phyloP scores from a whole-genome alignment of 2,888 invertebrate genomes.

The Scelioninae gen. 1 region DNA sequence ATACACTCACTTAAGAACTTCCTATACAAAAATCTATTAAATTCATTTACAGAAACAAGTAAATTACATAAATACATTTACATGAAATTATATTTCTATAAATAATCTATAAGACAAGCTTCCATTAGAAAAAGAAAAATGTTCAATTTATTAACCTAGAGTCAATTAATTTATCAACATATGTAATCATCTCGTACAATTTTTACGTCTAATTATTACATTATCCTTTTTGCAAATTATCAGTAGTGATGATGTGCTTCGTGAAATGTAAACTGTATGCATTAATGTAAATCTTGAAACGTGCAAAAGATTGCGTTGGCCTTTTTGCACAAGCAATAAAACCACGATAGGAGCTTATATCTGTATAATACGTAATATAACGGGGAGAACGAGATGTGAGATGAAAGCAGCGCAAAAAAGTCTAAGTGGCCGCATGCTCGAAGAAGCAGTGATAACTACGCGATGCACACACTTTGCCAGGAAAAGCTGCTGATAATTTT shows the following conservation, averaged over 20 bases:
- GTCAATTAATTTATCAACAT: slow-evolving; percentile 18
- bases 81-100: background rate
- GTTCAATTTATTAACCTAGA: background rate
- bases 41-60: too few species aligned
- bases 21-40: too few species aligned
- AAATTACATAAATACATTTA: background rate
- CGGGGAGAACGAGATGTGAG: slow-evolving; percentile 63
- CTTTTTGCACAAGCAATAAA: slow-evolving; percentile 67
- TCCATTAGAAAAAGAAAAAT: too few species aligned
- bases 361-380: slow-evolving; percentile 76
- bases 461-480: slow-evolving; percentile 72
- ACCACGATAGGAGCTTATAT: slow-evolving; percentile 73
- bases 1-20: too few species aligned
- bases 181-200: background rate
- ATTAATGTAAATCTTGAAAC: slow-evolving; percentile 56
- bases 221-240: slow-evolving; percentile 44
- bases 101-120: too few species aligned
- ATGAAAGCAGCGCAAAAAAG: slow-evolving; percentile 51
- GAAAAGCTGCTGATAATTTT: slow-evolving; percentile 80
- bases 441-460: slow-evolving; percentile 56
- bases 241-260: slow-evolving; percentile 37
- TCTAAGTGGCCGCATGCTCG: slow-evolving; percentile 55
- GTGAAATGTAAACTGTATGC: slow-evolving; percentile 59
- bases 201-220: slow-evolving; percentile 27
- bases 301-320: slow-evolving; percentile 57